Percentiles rank a stretch among this genome's conserved stretches.
phyloP scores from a whole-genome alignment of 1,140 invertebrate species.

The Drosophila micromelanica region DNA sequence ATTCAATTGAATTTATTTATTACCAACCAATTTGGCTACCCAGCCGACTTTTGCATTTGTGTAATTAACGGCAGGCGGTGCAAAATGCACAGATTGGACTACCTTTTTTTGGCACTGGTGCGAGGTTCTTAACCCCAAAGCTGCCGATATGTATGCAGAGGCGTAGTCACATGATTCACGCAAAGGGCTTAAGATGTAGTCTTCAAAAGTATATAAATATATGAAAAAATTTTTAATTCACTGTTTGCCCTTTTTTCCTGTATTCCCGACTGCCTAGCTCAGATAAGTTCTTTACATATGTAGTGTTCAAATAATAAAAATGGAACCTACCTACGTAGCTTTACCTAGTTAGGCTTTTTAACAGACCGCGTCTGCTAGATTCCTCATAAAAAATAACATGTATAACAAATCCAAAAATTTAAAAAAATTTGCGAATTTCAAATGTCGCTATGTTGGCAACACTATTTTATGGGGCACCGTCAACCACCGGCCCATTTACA shows the following conservation, averaged over 20 bases:
- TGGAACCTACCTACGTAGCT: too few species aligned
- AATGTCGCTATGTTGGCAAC: constrained; percentile 4
- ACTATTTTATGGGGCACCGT: constrained; percentile 7
- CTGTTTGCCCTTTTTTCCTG: too few species aligned
- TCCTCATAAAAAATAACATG: constrained; percentile 1
- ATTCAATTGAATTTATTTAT: constrained; percentile 84
- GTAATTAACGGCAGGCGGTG: constrained; percentile 75
- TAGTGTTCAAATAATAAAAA: too few species aligned
- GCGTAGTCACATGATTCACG: neutral
- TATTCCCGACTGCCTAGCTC: too few species aligned
- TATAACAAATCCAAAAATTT: constrained; percentile 1
- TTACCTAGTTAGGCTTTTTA: too few species aligned
- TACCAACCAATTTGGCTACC: constrained; percentile 76
- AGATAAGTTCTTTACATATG: too few species aligned
- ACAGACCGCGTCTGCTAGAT: too few species aligned
- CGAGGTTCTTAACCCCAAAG: constrained; percentile 38
- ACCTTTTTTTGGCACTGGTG: constrained; percentile 45
- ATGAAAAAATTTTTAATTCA: too few species aligned
- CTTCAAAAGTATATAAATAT: too few species aligned
- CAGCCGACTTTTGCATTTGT: constrained; percentile 75
- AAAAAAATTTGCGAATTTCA: constrained; percentile 25
- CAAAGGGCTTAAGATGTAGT: neutral
- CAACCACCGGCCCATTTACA: constrained; percentile 23
- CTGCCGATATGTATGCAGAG: neutral
- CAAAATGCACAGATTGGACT: constrained; percentile 32